phyloP scores from a whole-genome alignment of 2,888 invertebrate genomes.

The Mylabris sibirica region DNA sequence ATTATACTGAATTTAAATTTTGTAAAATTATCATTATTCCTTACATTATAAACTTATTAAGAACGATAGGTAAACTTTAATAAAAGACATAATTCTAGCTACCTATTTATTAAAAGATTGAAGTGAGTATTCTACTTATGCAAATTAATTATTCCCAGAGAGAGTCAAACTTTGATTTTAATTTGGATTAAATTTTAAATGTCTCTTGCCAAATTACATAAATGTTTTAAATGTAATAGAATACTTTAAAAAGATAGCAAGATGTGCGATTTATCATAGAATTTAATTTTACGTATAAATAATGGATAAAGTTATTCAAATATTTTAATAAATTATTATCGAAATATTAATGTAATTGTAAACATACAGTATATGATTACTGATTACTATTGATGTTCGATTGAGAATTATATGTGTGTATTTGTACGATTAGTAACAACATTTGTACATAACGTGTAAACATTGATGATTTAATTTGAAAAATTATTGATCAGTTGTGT shows the following conservation, averaged over 20 bases:
- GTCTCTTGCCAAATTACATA: constrained; percentile 19
- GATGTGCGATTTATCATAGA: too few species aligned
- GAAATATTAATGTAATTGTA: background rate
- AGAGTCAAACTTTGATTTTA: constrained; percentile 36
- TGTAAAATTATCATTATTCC: background rate
- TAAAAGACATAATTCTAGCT: constrained; percentile 28
- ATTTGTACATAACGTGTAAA: too few species aligned
- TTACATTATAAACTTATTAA: constrained; percentile 30
- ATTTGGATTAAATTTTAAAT: constrained; percentile 32
- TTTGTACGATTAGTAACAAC: too few species aligned
- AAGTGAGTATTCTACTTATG: constrained; percentile 34
- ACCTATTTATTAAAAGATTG: background rate
- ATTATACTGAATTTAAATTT: background rate
- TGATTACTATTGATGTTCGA: background rate
- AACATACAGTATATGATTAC: too few species aligned
- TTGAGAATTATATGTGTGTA: too few species aligned
- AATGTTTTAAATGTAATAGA: background rate
- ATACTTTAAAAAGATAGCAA: background rate
- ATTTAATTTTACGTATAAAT: too few species aligned
- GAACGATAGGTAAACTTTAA: constrained; percentile 41
- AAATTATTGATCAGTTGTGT: background rate
- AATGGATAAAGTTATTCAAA: too few species aligned
- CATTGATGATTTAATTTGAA: background rate
- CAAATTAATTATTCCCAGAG: constrained; percentile 36
- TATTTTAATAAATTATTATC: background rate